These are phyloP conservation scores for Hylaeus volcanicus DNA, from an alignment of 1,140 invertebrate genomes.

Conservation along the genomic window DNA sequence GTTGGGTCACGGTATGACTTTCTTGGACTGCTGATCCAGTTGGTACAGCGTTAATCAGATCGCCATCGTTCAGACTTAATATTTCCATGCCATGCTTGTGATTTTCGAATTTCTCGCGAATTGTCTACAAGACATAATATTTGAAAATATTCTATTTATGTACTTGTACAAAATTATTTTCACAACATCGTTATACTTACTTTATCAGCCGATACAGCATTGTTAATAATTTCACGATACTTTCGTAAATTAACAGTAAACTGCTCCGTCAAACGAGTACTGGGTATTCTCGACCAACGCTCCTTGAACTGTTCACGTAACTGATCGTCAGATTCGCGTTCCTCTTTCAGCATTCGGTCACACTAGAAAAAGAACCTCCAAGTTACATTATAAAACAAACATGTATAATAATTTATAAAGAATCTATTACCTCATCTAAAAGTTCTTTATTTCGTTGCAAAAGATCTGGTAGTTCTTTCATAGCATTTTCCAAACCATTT, in stretches of 20 bases:
- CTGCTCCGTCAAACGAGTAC: constrained; percentile 92
- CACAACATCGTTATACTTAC: constrained; percentile 66
- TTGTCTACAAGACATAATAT: constrained; percentile 81
- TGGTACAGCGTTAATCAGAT: constrained; percentile 85
- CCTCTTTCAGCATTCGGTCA: constrained; percentile 93
- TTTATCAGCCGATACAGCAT: constrained; percentile 90
- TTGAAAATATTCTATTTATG: neutral
- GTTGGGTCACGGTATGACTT: constrained; percentile 83
- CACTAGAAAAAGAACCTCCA: constrained; percentile 80
- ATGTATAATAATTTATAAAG: constrained; percentile 12
- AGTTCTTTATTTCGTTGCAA: constrained; percentile 97
- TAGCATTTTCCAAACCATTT: constrained; percentile 82
- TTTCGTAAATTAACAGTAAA: constrained; percentile 93
- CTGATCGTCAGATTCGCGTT: constrained; percentile 94
- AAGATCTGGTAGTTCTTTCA: constrained; percentile 93
- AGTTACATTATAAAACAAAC: neutral
- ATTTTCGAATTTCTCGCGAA: constrained; percentile 92
- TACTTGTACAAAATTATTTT: constrained; percentile 14
- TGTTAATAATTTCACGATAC: constrained; percentile 95
- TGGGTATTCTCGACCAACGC: constrained; percentile 94
- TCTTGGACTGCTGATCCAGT: constrained; percentile 81
- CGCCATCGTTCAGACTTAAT: constrained; percentile 87
- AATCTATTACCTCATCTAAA: constrained; percentile 89
- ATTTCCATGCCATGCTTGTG: constrained; percentile 92
- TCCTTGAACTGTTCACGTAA: constrained; percentile 94